Base-by-base conservation (phyloP, 2,113 vertebrate genomes). In the Brienomyrus brachyistius region DNA sequence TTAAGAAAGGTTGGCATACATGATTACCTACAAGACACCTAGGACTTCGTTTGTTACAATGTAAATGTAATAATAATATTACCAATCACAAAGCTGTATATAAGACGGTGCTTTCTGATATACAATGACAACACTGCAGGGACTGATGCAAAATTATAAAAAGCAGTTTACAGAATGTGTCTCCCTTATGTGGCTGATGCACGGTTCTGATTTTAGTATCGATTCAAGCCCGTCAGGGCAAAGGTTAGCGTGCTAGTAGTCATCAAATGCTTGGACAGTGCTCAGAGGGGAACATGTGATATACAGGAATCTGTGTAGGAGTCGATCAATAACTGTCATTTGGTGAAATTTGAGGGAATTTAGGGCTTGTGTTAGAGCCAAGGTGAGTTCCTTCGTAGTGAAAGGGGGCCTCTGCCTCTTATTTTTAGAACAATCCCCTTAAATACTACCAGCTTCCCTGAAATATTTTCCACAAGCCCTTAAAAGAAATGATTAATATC, bases 391-490 rank as follows among this genome's bases (percentile, higher is more conserved):
- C 91, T 91, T 84, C 56, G 35, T 91, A 93, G 90, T 92, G 91
- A 92, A 91, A 52, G 87, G 52, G 91, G 89, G 89, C 88, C 62
- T 47, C 52, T 59, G 19, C 51, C 50, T 45, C 56, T 91, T 95
- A 94, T 94, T 94, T 94, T 95, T 94, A 94, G 93, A 94, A 93
- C 92, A 92, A 92, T 93, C 93, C 93, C 13, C 92, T 93, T 93
- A 93, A 94, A 94, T 91, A 93, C 92, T 91, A 85, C 74, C 50
- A 93, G 91, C 90, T 93, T 94, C 90, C 91, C 88, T 47, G 86
- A 93, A 94, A 93, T 92, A 92, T 94, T 94, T 93, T 94, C 94
- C 93, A 93, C 91, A 52, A 48, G 86, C 90, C 89, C 92, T 93
- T 90, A 90, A 93, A 94, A 93, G 93, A 88, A 84, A 93, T 91